Evolutionary conservation across 2,888 invertebrate genomes (phyloP).

Genomic region (Prosopocoilus inquinatus): DNA sequence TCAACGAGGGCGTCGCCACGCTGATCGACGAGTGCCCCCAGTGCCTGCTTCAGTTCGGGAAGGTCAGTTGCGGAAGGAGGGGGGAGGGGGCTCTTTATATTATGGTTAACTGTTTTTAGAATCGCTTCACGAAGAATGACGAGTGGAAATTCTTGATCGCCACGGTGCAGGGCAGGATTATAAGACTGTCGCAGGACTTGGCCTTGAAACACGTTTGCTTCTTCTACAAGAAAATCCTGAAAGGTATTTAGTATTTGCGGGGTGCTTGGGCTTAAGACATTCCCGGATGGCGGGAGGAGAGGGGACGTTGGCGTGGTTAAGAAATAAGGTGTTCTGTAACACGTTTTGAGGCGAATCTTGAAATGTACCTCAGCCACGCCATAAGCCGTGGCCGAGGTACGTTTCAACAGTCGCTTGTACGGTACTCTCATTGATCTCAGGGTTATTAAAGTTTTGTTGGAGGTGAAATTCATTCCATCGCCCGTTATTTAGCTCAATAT

Average conservation of each 20-base stretch:
- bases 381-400: no score
- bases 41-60: conserved; percentile 63
- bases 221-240: conserved; percentile 45
- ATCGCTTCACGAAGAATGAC: conserved; percentile 47
- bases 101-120: conserved; percentile 36
- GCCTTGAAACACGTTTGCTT: conserved; percentile 42
- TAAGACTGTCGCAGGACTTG: conserved; percentile 40
- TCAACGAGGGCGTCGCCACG: conserved; percentile 55
- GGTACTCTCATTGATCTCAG: no score
- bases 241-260: conserved; percentile 34
- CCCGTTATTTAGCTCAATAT: no score
- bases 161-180: conserved; percentile 47
- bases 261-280: not conserved
- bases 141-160: conserved; percentile 52
- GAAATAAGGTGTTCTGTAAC: no score
- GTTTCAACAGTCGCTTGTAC: no score
- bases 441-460: no score
- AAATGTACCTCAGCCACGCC: no score
- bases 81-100: no score
- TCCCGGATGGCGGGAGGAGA: no score
- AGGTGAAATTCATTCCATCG: no score
- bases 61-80: conserved; percentile 48
- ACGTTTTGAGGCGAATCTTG: no score
- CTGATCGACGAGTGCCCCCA: conserved; percentile 61
- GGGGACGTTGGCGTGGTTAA: no score